Percentiles rank a stretch among this genome's conserved stretches.
These are phyloP conservation scores for Excalfactoria chinensis DNA, from an alignment of 2,113 vertebrate species.

Conservation along the genomic window DNA sequence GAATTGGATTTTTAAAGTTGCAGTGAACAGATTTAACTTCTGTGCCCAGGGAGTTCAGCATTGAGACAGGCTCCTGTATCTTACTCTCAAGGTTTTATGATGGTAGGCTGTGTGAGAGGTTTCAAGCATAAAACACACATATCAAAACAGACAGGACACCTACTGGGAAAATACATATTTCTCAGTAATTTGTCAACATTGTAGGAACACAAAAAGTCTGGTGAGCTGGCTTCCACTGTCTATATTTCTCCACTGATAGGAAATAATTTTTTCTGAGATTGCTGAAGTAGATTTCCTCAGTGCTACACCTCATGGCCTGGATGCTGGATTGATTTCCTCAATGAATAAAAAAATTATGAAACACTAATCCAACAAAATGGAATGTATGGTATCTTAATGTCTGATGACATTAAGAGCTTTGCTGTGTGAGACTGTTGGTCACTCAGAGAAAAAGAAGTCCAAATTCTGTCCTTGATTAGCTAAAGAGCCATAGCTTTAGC, in stretches of 20 bases:
- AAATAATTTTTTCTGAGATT: neutral
- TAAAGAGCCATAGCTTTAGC: neutral
- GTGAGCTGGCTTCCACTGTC: neutral
- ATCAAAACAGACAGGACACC: neutral
- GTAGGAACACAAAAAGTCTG: neutral
- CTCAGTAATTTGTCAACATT: neutral
- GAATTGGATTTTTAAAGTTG: neutral
- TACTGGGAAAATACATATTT: neutral
- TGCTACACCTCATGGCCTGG: neutral
- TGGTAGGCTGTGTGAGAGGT: neutral
- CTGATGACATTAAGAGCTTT: neutral
- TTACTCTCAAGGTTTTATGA: neutral
- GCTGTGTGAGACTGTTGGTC: neutral
- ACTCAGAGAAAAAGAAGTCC: neutral
- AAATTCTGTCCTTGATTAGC: neutral
- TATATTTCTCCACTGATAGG: neutral
- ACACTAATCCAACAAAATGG: neutral
- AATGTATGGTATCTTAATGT: neutral
- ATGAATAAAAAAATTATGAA: neutral
- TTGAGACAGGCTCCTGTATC: neutral
- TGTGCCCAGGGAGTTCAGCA: neutral
- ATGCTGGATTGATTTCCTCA: neutral
- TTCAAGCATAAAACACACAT: neutral
- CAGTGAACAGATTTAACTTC: neutral
- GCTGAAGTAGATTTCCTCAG: neutral